Evolutionary conservation across 2,113 vertebrate genomes (phyloP), one percentile per base, ranked within the genome.

Genomic region (Peucedramus taeniatus): DNA sequence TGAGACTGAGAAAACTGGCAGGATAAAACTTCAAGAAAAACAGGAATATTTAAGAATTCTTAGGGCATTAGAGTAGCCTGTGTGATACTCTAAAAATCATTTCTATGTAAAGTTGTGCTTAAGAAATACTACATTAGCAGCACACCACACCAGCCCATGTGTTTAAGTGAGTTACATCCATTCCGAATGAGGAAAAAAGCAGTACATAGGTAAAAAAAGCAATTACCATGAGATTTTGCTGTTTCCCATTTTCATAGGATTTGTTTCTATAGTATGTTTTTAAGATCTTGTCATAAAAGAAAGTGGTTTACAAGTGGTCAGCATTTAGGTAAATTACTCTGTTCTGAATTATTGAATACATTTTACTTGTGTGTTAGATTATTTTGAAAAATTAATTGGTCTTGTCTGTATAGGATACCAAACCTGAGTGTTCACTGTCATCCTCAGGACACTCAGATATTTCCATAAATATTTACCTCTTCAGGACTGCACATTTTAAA

Each of bases 211-310:
- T 68, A 56, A 88, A 93, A 83, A 20, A 57, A 72, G 54, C 24
- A 59, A 77, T 86, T 71, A n/a, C 79, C 33, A 14, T 17, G 26
- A 93, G 45, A 83, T 93, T 91, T 95, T 85, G 83, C 76, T 65
- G 69, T 66, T 95, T 93, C 89, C 82, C 66, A 57, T 83, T 95
- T 94, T 84, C 47, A 94, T 68, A 95, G 65, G 63, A 93, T 91
- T 96, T 78, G 51, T 94, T 89, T 75, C 83, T 95, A 14, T 49
- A 59, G 50, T 11, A 51, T 83, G 53, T 91, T 96, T 92, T 82
- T 89, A 89, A 63, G 39, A 82, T 56, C 60, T 54, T 31, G 42
- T 56, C 27, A 13, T 33, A 33, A 75, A 84, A 93, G 10, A 30
- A 72, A 86, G 79, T 79, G 9, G 22, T 91, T 95, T 93, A 70